These are phyloP conservation scores for Meliscaeva auricollis DNA, from an alignment of 2,888 invertebrate genomes.

Conservation along the genomic window DNA sequence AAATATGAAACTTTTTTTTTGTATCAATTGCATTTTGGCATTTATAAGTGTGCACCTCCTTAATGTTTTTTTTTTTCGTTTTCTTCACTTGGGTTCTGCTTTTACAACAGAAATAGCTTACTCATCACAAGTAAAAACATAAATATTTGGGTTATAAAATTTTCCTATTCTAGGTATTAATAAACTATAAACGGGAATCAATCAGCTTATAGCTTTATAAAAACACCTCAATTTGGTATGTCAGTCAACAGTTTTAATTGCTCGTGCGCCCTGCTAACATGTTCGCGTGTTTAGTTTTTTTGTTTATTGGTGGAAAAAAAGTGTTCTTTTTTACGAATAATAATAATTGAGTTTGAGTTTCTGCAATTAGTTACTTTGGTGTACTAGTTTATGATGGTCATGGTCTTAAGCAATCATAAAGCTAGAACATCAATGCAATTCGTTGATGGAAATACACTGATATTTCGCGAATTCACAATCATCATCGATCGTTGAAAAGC, in stretches of 20 bases:
- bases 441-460: slow-evolving; percentile 74
- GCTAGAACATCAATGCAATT: slow-evolving; percentile 83
- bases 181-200: slow-evolving; percentile 35
- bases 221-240: slow-evolving; percentile 30
- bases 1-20: slow-evolving; percentile 33
- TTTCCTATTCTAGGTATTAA: slow-evolving; percentile 10
- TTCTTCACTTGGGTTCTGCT: neutral
- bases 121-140: slow-evolving; percentile 31
- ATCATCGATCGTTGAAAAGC: neutral
- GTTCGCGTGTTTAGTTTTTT: slow-evolving; percentile 3
- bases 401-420: slow-evolving; percentile 82
- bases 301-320: slow-evolving; percentile 10
- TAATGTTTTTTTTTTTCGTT: neutral
- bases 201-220: slow-evolving; percentile 63
- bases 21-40: slow-evolving; percentile 47
- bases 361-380: slow-evolving; percentile 82
- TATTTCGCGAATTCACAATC: neutral
- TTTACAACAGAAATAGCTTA: slow-evolving; percentile 14
- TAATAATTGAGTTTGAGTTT: slow-evolving; percentile 53
- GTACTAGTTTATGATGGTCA: slow-evolving; percentile 82
- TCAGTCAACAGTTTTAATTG: slow-evolving; percentile 58
- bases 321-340: slow-evolving; percentile 17
- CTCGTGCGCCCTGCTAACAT: slow-evolving; percentile 53
- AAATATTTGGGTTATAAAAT: slow-evolving; percentile 62
- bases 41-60: slow-evolving; percentile 23